A percentile compares a stretch with the other conserved stretches of the same genome.
phyloP scores from a whole-genome alignment of 2,888 invertebrate species.

The Macrophya annulata region DNA sequence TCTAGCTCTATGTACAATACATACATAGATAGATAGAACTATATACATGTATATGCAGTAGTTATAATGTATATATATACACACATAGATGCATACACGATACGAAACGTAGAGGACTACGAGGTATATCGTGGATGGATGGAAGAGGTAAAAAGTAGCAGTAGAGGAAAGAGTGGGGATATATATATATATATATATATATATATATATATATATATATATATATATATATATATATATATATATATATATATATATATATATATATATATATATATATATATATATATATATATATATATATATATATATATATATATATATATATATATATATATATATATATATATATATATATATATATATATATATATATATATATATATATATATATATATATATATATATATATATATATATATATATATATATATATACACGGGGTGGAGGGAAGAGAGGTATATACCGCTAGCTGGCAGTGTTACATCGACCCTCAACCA shows the following conservation, averaged over 20 bases:
- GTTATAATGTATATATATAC: background rate
- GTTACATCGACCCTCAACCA: conserved; percentile 67
- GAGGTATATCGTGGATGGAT: conserved; percentile 17
- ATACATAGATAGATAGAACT: background rate
- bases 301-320: too few species aligned
- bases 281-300: too few species aligned
- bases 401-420: background rate
- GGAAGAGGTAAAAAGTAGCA: conserved; percentile 9
- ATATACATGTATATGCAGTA: background rate
- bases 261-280: too few species aligned
- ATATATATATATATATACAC: too few species aligned
- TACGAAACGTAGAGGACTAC: background rate
- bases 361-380: too few species aligned
- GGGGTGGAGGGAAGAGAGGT: conserved; percentile 61
- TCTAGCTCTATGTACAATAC: background rate
- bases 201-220: too few species aligned
- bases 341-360: too few species aligned
- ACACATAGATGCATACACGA: background rate
- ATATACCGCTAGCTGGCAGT: conserved; percentile 75
- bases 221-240: too few species aligned
- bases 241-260: too few species aligned
- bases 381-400: too few species aligned
- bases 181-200: too few species aligned
- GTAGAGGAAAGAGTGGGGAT: background rate
- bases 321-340: too few species aligned